Evolutionary conservation across 2,113 vertebrate species (phyloP), one percentile per base, ranked within the genome.

Genomic region (Suricata suricatta): DNA sequence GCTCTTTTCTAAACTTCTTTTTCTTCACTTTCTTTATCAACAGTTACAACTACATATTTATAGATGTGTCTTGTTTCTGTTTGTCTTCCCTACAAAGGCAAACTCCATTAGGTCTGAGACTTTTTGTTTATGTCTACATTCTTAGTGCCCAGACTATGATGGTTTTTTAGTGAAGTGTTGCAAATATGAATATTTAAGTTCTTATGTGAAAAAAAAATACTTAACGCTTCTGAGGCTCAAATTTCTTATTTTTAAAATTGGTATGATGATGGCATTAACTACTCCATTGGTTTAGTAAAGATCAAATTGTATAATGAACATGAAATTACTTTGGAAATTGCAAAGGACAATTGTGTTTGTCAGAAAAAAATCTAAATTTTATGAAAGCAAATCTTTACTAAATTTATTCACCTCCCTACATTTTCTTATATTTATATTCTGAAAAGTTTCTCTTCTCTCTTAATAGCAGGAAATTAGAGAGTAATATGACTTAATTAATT

Each of bases 101-200:
- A 66, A 88, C 41, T 93, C 47, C 33, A 41, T 88, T 69, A 77
- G 38, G 17, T 85, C 19, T 63, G 86, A 41, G 31, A 74, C 12
- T 79, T 93, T 60, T 77, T 95, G 77, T 92, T 91, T 90, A n/a
- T 92, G 16, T 74, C 38, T 57, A 10, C 17, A 66, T 52, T 11
- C 7, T 52, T 77, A 52, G 15, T 90, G 11, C 89, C 93, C 33
- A 86, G 41, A 92, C 23, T 52, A 89, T 5, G 41, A 41, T 5
- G 41, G 4, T 12, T 90, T 92, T 47, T 69, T 35, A 95, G 83
- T 89, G 86, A 93, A 93, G 72, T 64, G 31, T 35, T 92, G 29
- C n/a, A 85, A 64, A 66, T 44, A 90, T 97, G 85, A 97, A 88
- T 97, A 96, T 97, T 95, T 96, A 96, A 96, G 93, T 84, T 64